phyloP scores from a whole-genome alignment of 2,888 invertebrate genomes.

The Archaeoteleia sp. region DNA sequence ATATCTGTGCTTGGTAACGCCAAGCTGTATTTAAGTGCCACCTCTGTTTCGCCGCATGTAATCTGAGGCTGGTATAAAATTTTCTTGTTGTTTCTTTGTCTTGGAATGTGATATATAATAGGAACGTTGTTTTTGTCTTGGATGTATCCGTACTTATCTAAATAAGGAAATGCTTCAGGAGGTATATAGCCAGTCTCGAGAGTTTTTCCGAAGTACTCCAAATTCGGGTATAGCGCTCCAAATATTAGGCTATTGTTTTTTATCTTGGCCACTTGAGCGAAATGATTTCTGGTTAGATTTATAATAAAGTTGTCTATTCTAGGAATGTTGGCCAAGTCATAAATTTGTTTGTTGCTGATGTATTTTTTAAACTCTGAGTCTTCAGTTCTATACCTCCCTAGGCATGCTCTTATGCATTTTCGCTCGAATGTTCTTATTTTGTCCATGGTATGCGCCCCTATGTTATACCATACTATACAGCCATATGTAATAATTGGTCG shows the following conservation, averaged over 20 bases:
- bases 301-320: slow-evolving; percentile 14
- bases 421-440: slow-evolving; percentile 21
- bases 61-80: too few species aligned
- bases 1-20: too few species aligned
- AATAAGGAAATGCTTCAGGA: slow-evolving; percentile 14
- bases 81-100: too few species aligned
- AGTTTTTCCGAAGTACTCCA: background rate
- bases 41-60: too few species aligned
- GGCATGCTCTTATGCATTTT: slow-evolving; percentile 13
- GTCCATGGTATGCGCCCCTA: slow-evolving; percentile 6
- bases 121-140: too few species aligned
- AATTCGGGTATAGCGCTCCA: slow-evolving; percentile 1
- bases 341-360: slow-evolving; percentile 5
- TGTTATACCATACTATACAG: slow-evolving; percentile 15
- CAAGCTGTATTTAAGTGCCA: too few species aligned
- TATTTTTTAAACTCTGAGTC: slow-evolving; percentile 19
- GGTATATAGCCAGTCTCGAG: slow-evolving; percentile 9
- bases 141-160: slow-evolving; percentile 10
- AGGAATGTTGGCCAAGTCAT: slow-evolving; percentile 3
- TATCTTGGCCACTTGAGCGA: slow-evolving; percentile 8
- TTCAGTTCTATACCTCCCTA: slow-evolving; percentile 3
- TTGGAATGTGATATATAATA: too few species aligned
- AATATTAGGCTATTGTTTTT: slow-evolving; percentile 14
- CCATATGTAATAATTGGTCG: slow-evolving; percentile 23
- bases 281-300: slow-evolving; percentile 35